These are phyloP conservation scores for Monomorium pharaonis DNA, from an alignment of 1,140 invertebrate species.

Conservation along the genomic window DNA sequence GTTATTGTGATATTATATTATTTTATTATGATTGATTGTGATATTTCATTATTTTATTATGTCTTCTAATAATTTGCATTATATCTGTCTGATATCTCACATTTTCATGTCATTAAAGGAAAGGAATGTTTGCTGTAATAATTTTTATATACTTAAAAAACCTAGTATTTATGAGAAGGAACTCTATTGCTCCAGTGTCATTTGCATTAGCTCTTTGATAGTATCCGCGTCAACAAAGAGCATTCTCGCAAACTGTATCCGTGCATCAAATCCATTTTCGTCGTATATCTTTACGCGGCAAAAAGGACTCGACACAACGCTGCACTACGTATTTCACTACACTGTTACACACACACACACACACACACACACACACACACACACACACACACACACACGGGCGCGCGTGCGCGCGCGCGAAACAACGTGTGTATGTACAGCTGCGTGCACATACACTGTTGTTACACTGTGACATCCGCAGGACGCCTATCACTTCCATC, in stretches of 20 bases:
- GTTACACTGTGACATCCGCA: conserved; percentile 34
- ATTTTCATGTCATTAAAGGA: neutral
- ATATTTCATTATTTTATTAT: no score
- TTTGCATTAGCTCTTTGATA: conserved; percentile 15
- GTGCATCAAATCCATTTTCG: conserved; percentile 35
- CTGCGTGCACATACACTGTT: conserved; percentile 1
- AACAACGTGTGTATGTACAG: neutral
- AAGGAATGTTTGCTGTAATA: neutral
- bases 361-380: neutral
- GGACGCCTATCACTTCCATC: conserved; percentile 56
- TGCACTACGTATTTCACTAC: conserved; percentile 43
- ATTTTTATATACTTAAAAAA: neutral
- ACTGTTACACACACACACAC: neutral
- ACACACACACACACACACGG: neutral
- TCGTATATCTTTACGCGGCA: conserved; percentile 35
- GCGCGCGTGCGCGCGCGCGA: no score
- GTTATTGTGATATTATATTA: no score
- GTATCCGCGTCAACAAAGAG: neutral
- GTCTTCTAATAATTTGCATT: neutral
- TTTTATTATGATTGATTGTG: no score
- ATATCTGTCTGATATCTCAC: neutral
- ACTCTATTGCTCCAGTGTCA: neutral
- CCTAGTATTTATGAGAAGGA: neutral
- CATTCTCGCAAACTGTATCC: neutral
- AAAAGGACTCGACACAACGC: conserved; percentile 44